Evolutionary conservation across 2,888 invertebrate species (phyloP), one percentile per base, ranked within the genome.

Genomic region (Seira musarum): DNA sequence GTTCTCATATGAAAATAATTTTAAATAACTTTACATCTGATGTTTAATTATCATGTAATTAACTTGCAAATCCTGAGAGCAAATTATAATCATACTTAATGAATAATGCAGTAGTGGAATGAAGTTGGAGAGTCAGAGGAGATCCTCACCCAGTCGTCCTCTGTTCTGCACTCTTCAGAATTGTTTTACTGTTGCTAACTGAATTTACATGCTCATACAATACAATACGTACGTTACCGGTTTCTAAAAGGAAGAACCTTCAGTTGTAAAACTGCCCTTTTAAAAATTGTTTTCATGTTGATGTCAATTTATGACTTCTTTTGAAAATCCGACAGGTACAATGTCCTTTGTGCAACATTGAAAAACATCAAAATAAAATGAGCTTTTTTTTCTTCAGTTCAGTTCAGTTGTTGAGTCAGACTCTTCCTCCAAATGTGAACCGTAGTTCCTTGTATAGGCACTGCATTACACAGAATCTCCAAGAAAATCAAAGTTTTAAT

Each of bases 1-100:
- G n/a, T n/a, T n/a, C n/a, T n/a, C n/a, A n/a, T 13, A 40, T 40
- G 13, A 40, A 57, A 57, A 57, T 57, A 57, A 57, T 57, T 57
- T n/a, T 57, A 57, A 57, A 57, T 57, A 57, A 57, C n/a, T 57
- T n/a, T 57, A n/a, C 74, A 67, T 21, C 22, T 30, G 63, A 80
- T 80, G 73, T 35, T n/a, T 75, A 70, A 80, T 80, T 69, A 75
- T 70, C 66, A 75, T 30, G 66, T 80, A 75, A 80, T 80, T 80
- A 80, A 80, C 80, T 75, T 75, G 80, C 74, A 66, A 75, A 80
- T 74, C 24, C 65, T 25, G 22, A 17, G 8, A 17, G 24, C 69
- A 35, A 64, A 63, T 66, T n/a, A n/a, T n/a, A n/a, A n/a, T n/a
- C n/a, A n/a, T n/a, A n/a, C 61, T 60, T 73, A 80, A 80, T 80